Evolutionary conservation across 2,888 invertebrate species (phyloP).

Genomic region (Tenthredo mesomela): DNA sequence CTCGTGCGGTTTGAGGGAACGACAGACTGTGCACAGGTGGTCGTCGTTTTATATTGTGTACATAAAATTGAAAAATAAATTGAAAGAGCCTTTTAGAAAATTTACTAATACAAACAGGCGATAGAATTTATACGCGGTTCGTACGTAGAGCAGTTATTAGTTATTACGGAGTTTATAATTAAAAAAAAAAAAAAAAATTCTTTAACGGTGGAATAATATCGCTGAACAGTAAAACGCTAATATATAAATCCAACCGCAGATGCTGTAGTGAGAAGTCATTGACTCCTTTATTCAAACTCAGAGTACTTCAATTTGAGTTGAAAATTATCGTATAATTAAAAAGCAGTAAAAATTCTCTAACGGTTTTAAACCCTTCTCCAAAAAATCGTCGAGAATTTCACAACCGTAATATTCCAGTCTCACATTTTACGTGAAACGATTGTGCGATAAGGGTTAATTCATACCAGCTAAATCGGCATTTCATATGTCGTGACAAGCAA

Average conservation of each 20-base stretch:
- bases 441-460: not conserved
- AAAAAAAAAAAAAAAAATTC: no score
- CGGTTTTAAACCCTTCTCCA: not conserved
- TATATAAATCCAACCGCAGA: not conserved
- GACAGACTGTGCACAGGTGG: not conserved
- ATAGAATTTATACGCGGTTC: not conserved
- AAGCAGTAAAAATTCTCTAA: constrained; percentile 19
- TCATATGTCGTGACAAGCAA: not conserved
- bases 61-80: constrained; percentile 5
- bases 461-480: not conserved
- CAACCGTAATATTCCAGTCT: not conserved
- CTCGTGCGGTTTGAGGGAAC: not conserved
- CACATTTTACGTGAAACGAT: not conserved
- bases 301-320: not conserved
- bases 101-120: not conserved
- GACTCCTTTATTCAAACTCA: not conserved
- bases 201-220: not conserved
- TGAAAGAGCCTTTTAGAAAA: not conserved
- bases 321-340: constrained; percentile 23
- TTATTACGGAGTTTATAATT: not conserved
- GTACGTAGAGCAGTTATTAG: not conserved
- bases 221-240: not conserved
- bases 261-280: not conserved
- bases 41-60: not conserved
- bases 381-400: not conserved